Percentiles rank a stretch among this genome's conserved stretches.
Evolutionary conservation across 2,888 invertebrate species (phyloP).

Genomic region (Lasioglossum calceatum): DNA sequence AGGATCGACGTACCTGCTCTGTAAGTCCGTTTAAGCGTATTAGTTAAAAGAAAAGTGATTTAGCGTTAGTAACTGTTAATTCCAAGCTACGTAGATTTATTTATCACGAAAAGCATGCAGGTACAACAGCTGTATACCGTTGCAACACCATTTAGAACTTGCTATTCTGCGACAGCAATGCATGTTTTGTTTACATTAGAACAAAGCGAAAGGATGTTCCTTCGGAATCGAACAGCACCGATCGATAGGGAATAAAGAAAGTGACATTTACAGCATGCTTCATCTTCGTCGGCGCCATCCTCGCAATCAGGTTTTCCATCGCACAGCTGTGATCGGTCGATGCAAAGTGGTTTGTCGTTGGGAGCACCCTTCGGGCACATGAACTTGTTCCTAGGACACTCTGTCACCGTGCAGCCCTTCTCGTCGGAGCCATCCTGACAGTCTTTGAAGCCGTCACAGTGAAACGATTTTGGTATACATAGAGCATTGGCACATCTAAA

Average conservation of each 20-base stretch:
- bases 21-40: conserved; percentile 23
- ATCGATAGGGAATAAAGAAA: background rate
- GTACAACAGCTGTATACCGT: background rate
- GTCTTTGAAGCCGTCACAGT: conserved; percentile 95
- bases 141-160: background rate
- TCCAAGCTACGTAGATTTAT: background rate
- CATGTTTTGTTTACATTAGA: background rate
- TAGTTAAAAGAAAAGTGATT: conserved; percentile 27
- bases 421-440: conserved; percentile 97
- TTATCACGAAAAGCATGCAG: background rate
- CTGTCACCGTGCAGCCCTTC: conserved; percentile 93
- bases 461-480: conserved; percentile 95
- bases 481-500: conserved; percentile 96
- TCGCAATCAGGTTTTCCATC: conserved; percentile 96
- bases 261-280: conserved; percentile 92
- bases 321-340: conserved; percentile 94
- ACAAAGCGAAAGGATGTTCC: background rate
- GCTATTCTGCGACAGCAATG: background rate
- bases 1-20: conserved; percentile 33
- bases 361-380: conserved; percentile 92
- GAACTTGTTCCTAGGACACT: conserved; percentile 96
- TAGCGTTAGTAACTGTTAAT: background rate
- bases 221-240: background rate
- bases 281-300: conserved; percentile 95
- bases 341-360: conserved; percentile 93